Evolutionary conservation across 2,888 invertebrate genomes (phyloP).

Genomic region (Phortica okadai): DNA sequence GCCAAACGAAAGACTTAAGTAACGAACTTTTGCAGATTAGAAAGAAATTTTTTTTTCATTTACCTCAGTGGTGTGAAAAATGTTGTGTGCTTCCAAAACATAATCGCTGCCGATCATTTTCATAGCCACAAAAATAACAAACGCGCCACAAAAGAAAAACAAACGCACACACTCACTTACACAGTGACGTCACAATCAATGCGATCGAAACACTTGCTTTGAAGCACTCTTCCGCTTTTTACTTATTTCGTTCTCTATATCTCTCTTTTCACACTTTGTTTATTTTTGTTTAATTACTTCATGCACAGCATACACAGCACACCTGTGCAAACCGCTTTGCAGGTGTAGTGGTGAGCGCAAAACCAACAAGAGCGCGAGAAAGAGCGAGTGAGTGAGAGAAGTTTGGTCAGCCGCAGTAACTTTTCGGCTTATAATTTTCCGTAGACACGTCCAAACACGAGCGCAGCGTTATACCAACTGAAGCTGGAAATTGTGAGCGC

Average conservation of each 20-base stretch:
- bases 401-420: not conserved
- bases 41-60: constrained; percentile 18
- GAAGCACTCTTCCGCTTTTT: not conserved
- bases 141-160: not conserved
- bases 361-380: not conserved
- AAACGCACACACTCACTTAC: not conserved
- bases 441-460: constrained; percentile 62
- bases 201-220: constrained; percentile 5
- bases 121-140: constrained; percentile 43
- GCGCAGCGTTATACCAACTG: constrained; percentile 63
- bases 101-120: constrained; percentile 90
- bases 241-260: not conserved
- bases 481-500: constrained; percentile 51
- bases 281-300: constrained; percentile 25
- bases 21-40: constrained; percentile 39
- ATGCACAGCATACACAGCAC: constrained; percentile 44
- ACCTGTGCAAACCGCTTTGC: constrained; percentile 2
- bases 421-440: constrained; percentile 34
- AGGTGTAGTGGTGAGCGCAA: constrained; percentile 13
- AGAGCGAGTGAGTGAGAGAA: not conserved
- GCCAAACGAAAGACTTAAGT: constrained; percentile 47
- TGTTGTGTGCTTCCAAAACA: constrained; percentile 90
- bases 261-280: constrained; percentile 48
- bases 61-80: constrained; percentile 93
- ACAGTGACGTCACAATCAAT: constrained; percentile 43